Base-by-base conservation (phyloP, 1,140 invertebrate genomes). In the Dendroctonus ponderosae region DNA sequence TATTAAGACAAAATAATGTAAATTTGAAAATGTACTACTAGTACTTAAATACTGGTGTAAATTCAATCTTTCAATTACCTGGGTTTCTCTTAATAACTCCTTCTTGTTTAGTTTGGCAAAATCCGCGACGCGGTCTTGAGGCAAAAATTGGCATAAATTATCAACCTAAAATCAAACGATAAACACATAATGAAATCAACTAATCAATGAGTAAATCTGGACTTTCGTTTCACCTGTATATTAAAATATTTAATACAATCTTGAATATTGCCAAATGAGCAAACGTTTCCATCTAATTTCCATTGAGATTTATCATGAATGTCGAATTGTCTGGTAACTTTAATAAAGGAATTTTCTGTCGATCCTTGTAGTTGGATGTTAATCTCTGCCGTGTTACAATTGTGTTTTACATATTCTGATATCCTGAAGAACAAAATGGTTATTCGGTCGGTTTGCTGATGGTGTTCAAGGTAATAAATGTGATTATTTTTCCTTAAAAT, bases 111-210 rank as follows among this genome's bases (percentile, higher is more conserved):
- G 90, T 76, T 92, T 91, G 0, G 94, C 89, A 85, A 99, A 99
- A 75, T 97, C 93, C 75, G 94, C 91, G 3, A 99, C 95, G 74
- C 93, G 86, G 72, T 99, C 96, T 84, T 99, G 97, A 0, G 97
- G 96, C 53, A 99, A 81, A 78, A 99, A 92, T 77, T 98, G 96
- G 75, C 96, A 98, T 6, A 98, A 82, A 81, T 99, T 99, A 67
- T 93, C 52, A 14, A 68, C 65, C 65, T 67, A 67, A 54, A 57
- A 64, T 40, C n/a, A 49, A 9, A 15, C 11, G 39, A 48, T 8
- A 39, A 61, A 49, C 49, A 52, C 50, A 52, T 39, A 39, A 39
- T 4, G 3, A 7, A 2, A 11, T 2, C 9, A 39, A 26, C 9
- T 11, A 38, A 41, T 2, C 26, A 26, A 26, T 26, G 26, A 26